Evolutionary conservation across 2,888 invertebrate species (phyloP), one percentile per base, ranked within the genome.

Genomic region (Drosophila hawaiiensis): DNA sequence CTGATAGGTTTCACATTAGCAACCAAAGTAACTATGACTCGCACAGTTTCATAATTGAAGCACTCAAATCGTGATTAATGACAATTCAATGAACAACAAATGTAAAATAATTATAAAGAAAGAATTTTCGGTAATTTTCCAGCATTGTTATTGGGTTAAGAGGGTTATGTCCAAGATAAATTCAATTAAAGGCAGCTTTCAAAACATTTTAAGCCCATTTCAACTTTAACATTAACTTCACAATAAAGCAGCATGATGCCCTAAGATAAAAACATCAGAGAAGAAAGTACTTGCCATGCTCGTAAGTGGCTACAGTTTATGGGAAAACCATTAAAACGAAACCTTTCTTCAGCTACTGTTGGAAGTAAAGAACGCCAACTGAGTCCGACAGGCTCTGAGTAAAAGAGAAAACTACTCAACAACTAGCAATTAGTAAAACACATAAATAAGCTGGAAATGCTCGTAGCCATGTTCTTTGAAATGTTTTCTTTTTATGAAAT

Each of bases 101-200:
- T 77, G 64, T 49, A 56, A 52, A 68, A 50, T 43, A 72, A 56
- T 69, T 66, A 68, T 64, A 62, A 64, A 9, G 50, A 59, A 55
- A 70, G 71, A 80, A 82, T 37, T 64, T 78, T 69, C 50, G 22
- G 49, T 43, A 31, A 47, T 69, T 82, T 82, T 54, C 35, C 65
- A 68, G 52, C 69, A 72, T 77, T 64, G 61, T 74, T 72, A 63
- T 54, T 22, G 60, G 47, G 49, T 31, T 47, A 39, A 68, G 50
- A 62, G 81, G 68, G 39, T 43, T 61, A 56, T 43, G 33, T 52
- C 22, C 64, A 50, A 63, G 76, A 52, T 76, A 73, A 74, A 82
- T 86, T 86, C 72, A 84, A 89, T 86, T 86, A 86, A 75, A 74
- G 68, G 33, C 71, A 63, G 70, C 85, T 86, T 78, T 89, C 84